Base-by-base conservation (phyloP, 2,888 invertebrate genomes). In the Ferdinandea cuprea region DNA sequence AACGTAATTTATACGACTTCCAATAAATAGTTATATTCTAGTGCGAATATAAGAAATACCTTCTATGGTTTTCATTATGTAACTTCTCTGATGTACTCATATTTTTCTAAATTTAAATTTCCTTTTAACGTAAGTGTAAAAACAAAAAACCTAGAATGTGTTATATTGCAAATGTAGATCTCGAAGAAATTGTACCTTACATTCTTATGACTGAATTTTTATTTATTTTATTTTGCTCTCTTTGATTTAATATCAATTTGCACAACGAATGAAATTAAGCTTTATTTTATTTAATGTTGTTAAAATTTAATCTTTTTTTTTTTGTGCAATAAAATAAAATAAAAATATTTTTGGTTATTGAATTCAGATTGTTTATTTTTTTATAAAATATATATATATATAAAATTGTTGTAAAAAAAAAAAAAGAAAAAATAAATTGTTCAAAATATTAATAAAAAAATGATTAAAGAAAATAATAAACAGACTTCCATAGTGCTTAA, bases 401-500 rank as follows among this genome's bases (percentile, higher is more conserved):
- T 68, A 74, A 15, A 73, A 52, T 68, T 71, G 58, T 61, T 77
- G 52, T 83, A 63, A 50, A n/a, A 30, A 63, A 37, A 65, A 42
- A 66, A 44, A 21, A 40, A 69, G 32, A 52, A 42, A 65, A 35
- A 28, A 52, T 56, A 42, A 56, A 56, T 46, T 58, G 69, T 80
- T 80, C 54, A 80, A 71, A 54, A 46, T 66, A 72, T 68, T 32
- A 52, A 46, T 66, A 54, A 61, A 54, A 54, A 61, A 54, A 85
- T 52, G 77, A 68, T 63, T 68, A 71, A 63, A 54, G 73, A 84
- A 69, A 65, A 48, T 63, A 81, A 78, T 85, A 83, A 86, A 58
- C 74, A 80, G 79, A 84, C 74, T 79, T 79, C 79, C 84, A 79
- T 79, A 81, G 81, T 59, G 77, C 81, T 77, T 81, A 81, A 76